phyloP scores from a whole-genome alignment of 2,888 invertebrate genomes.

The Eilema griseolum region DNA sequence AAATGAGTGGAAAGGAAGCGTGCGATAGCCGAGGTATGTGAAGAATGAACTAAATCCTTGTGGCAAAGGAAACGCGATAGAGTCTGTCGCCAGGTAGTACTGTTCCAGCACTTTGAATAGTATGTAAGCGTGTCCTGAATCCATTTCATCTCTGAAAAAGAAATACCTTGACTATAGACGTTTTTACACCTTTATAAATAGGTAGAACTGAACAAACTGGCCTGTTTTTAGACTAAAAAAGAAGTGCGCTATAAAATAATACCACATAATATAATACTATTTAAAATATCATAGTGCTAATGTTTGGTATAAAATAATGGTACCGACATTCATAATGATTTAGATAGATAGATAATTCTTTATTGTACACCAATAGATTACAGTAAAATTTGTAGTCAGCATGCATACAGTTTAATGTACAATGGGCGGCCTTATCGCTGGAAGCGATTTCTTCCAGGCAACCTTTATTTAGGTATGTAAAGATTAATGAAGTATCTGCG shows the following conservation, averaged over 20 bases:
- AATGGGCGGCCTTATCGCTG: too few species aligned
- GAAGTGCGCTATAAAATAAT: background rate
- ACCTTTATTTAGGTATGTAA: too few species aligned
- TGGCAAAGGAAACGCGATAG: conserved; percentile 92
- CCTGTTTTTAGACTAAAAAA: background rate
- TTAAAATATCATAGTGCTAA: too few species aligned
- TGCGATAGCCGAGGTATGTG: conserved; percentile 94
- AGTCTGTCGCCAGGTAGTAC: conserved; percentile 92
- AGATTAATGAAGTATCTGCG: background rate
- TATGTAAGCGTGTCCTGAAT: conserved; percentile 89
- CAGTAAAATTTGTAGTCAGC: too few species aligned
- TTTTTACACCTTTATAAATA: background rate
- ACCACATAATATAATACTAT: too few species aligned
- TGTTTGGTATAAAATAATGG: background rate
- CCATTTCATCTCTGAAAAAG: conserved; percentile 90
- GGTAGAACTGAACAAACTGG: background rate
- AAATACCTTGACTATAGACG: conserved; percentile 14
- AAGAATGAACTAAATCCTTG: conserved; percentile 96
- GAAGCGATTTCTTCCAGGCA: too few species aligned
- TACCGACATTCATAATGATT: too few species aligned
- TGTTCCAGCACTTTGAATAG: conserved; percentile 93
- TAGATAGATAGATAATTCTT: too few species aligned
- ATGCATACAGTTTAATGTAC: too few species aligned
- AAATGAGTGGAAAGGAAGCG: conserved; percentile 92
- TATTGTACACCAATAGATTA: too few species aligned